phyloP scores from a whole-genome alignment of 2,113 vertebrate genomes.

The Gymnocephalus cernua region DNA sequence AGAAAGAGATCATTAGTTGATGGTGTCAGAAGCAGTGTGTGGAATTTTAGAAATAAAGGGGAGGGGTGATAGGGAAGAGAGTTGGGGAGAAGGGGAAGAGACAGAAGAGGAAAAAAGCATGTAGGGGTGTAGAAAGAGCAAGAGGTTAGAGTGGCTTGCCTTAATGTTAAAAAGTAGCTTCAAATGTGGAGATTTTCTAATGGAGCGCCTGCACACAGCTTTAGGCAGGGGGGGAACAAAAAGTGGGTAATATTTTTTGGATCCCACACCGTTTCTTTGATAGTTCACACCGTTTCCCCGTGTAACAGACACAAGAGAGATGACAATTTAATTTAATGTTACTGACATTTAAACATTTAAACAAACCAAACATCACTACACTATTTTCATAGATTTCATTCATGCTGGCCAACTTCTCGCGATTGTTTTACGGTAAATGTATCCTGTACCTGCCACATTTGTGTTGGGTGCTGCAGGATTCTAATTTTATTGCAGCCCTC shows the following conservation, averaged over 20 bases:
- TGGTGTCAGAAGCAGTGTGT: conserved; percentile 57
- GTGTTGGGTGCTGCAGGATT: background rate
- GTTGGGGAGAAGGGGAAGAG: conserved; percentile 37
- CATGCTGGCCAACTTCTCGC: background rate
- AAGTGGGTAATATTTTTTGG: too few species aligned
- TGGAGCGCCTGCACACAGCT: background rate
- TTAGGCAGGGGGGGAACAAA: too few species aligned
- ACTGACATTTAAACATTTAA: conserved; percentile 48
- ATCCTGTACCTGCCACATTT: conserved; percentile 4
- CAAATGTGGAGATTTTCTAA: background rate
- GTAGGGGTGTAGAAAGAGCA: conserved; percentile 35
- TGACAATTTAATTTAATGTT: conserved; percentile 16
- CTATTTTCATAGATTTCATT: conserved; percentile 15
- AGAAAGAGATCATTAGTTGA: conserved; percentile 70
- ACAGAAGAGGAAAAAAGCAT: conserved; percentile 41
- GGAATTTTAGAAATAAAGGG: conserved; percentile 77
- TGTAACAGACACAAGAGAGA: background rate
- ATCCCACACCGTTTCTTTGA: too few species aligned
- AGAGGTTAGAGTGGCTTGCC: conserved; percentile 43
- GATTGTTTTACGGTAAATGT: background rate
- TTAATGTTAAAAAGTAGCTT: conserved; percentile 6
- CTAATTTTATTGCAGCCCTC: background rate
- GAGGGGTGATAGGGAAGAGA: conserved; percentile 49
- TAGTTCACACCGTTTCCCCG: too few species aligned
- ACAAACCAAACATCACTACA: conserved; percentile 3